Evolutionary conservation across 2,797 vertebrate species (phyloP), one percentile per base, ranked within the genome.

Genomic region (Podargus strigoides): DNA sequence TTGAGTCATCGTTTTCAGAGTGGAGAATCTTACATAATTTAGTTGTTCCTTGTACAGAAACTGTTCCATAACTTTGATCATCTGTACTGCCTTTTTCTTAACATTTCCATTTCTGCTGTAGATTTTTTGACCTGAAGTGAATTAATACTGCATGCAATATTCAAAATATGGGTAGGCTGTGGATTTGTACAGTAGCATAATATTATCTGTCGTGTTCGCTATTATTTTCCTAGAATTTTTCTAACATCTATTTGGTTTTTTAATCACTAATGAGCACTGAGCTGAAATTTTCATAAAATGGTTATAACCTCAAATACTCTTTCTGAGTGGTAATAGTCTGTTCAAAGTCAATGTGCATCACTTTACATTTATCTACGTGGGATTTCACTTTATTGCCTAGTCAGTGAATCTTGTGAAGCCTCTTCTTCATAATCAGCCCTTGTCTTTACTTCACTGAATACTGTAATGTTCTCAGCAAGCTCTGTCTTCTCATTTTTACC

Each of bases 31-130:
- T 88, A 76, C 77, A 73, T 95, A 86, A 91, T 94, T 93, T 82
- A 88, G 42, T 73, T 73, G 30, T 73, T 90, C 69, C 66, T 81
- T 88, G 28, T 63, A 76, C 62, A 89, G 62, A 90, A 93, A 44
- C 32, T 79, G 13, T 90, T 91, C 55, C 50, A 9, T 86, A 59
- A 72, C 80, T 91, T 93, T 91, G 93, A 93, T 96, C 80, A 85
- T 70, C 37, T 34, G 47, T 44, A 34, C 59, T 3, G 8, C 83
- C 21, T 55, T 72, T 68, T 83, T 88, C 73, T 59, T 56, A 88
- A 66, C 9, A 5, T 90, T 81, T 88, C 67, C 50, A 10, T 76
- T 83, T 83, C 73, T 92, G 63, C 53, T 94, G 1, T 47, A 76
- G 76, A 53, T 84, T 63, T 74, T 91, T 86, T 78, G 59, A 84